Base-by-base conservation (phyloP, 2,113 vertebrate genomes). In the Aleadryas rufinucha region DNA sequence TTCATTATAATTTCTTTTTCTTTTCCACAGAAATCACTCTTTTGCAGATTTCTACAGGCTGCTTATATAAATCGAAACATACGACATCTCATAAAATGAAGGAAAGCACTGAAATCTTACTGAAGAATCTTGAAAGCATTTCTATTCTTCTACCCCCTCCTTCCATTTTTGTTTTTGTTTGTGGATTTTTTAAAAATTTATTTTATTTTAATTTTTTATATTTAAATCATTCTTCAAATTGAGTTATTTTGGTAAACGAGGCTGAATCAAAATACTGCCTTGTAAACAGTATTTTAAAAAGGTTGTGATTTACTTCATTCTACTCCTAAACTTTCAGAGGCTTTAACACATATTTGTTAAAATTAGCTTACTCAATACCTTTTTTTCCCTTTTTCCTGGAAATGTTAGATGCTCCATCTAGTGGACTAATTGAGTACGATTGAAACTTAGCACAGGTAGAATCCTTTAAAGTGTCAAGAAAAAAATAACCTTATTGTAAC, bases 361-460 rank as follows among this genome's bases (percentile, higher is more conserved):
- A 97, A 88, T 70, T 49, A 64, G 4, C 26, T 88, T 87, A 45
- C 28, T 59, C 14, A 37, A 60, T 22, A 49, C 4, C 5, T 2
- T 17, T 68, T 76, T 80, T 56, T 17, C 27, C 35, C 28, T 84
- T 82, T 52, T 52, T 52, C 13, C 88, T 47, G 47, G 31, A 61
- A 97, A 95, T 94, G 95, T 57, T 97, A 90, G 93, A 98, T 98
- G 87, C 97, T 96, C 97, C 98, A 98, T 97, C 98, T 98, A 98
- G 97, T 97, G 97, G 97, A 66, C 66, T 95, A 75, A 93, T 35
- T 95, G 87, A 97, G 61, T 45, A 68, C 50, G 33, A 47, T 44
- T 66, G 84, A 92, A 96, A 96, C 7, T 92, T 92, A 89, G 30
- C 53, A 91, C 28, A 76, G 31, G 57, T 94, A 45, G 47, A 84